These are phyloP conservation scores for Austrofundulus limnaeus DNA, from an alignment of 2,113 vertebrate species.

Conservation along the genomic window DNA sequence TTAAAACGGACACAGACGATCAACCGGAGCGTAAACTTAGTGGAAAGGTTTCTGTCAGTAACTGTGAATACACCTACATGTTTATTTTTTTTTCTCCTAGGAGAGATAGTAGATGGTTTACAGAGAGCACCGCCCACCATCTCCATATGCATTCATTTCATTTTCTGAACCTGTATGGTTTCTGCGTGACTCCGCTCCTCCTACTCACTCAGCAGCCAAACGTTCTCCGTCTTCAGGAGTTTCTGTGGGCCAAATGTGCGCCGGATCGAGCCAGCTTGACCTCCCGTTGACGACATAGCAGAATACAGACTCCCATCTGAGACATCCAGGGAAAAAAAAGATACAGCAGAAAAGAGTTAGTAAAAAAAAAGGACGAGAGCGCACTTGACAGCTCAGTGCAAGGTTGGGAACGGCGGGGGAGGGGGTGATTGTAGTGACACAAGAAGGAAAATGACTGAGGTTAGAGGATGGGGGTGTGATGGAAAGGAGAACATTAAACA, in stretches of 20 bases:
- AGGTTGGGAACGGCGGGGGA: conserved; percentile 15
- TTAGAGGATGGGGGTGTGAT: conserved; percentile 7
- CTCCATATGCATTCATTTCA: conserved; percentile 36
- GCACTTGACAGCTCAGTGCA: conserved; percentile 30
- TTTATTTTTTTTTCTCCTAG: conserved; percentile 16
- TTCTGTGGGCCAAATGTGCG: conserved; percentile 78
- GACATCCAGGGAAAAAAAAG: background rate
- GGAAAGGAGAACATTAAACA: conserved; percentile 28
- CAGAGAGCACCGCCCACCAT: conserved; percentile 43
- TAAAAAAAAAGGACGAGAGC: conserved; percentile 16
- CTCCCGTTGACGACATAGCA: conserved; percentile 73
- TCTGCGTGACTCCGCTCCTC: conserved; percentile 32
- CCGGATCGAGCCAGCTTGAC: conserved; percentile 74
- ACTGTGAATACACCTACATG: conserved; percentile 25
- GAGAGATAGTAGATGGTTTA: conserved; percentile 36
- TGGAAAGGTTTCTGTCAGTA: conserved; percentile 6
- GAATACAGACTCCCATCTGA: conserved; percentile 83
- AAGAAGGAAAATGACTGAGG: conserved; percentile 21
- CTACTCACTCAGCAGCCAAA: conserved; percentile 84
- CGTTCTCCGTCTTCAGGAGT: conserved; percentile 80
- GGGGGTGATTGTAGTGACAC: conserved; percentile 9
- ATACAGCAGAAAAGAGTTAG: conserved; percentile 6
- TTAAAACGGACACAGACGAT: background rate
- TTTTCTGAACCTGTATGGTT: conserved; percentile 16
- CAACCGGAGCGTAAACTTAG: background rate